A percentile compares a stretch with the other conserved stretches of the same genome.
Evolutionary conservation across 1,140 invertebrate species (phyloP).

Genomic region (Drosophila pectinifera): DNA sequence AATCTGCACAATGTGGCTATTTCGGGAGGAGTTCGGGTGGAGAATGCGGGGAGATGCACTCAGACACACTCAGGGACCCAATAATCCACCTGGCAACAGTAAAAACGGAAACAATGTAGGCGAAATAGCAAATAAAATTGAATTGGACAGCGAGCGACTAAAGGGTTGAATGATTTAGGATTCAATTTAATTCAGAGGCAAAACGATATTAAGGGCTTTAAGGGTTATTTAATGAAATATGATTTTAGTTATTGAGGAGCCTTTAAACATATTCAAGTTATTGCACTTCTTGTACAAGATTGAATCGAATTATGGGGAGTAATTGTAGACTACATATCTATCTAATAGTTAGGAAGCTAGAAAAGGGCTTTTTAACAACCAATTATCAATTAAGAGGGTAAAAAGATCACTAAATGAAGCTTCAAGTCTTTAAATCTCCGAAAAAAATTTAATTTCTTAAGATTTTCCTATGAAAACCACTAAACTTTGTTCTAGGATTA

Average conservation of each 20-base stretch:
- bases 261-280: background rate
- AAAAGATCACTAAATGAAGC: too few relatives aligned
- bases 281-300: too few relatives aligned
- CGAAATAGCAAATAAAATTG: constrained; percentile 37
- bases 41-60: constrained; percentile 33
- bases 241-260: background rate
- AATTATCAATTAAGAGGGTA: too few relatives aligned
- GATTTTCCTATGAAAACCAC: too few relatives aligned
- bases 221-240: constrained; percentile 1
- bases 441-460: background rate
- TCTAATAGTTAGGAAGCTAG: too few relatives aligned
- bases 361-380: too few relatives aligned
- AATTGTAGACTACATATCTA: too few relatives aligned
- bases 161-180: constrained; percentile 26
- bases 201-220: background rate
- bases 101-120: constrained; percentile 25
- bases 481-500: too few relatives aligned
- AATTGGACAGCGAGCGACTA: constrained; percentile 1
- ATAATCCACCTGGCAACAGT: constrained; percentile 44
- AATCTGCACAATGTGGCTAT: constrained; percentile 64
- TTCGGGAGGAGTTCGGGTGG: background rate
- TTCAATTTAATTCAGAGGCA: constrained; percentile 43
- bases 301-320: too few relatives aligned
- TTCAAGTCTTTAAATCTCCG: too few relatives aligned
- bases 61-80: constrained; percentile 61